Percentiles rank a stretch among this genome's conserved stretches.
Evolutionary conservation across 2,113 vertebrate species (phyloP).

Genomic region (Mustela lutreola): DNA sequence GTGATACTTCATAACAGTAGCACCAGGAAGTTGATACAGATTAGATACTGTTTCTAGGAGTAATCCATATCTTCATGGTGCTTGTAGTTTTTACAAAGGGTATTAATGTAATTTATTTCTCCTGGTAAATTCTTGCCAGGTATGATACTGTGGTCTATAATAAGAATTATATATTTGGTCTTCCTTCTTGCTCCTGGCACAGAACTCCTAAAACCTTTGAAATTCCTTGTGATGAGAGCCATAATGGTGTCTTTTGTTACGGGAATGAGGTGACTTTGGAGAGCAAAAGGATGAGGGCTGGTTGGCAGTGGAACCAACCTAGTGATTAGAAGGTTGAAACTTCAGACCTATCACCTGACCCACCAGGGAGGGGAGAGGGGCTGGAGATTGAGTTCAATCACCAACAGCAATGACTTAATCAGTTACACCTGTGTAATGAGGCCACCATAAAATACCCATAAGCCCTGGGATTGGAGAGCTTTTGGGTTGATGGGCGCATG

Average conservation of each 20-base stretch:
- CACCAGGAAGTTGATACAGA: not conserved
- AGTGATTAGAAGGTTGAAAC: not conserved
- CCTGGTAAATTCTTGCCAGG: not conserved
- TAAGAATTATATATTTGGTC: not conserved
- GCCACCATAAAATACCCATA: not conserved
- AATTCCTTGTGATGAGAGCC: not conserved
- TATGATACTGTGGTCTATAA: not conserved
- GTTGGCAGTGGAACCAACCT: not conserved
- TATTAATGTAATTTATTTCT: not conserved
- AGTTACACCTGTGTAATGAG: not conserved
- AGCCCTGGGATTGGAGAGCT: not conserved
- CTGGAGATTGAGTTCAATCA: not conserved
- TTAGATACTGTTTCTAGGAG: not conserved
- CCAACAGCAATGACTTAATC: not conserved
- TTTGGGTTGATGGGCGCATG: not conserved
- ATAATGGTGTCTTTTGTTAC: not conserved
- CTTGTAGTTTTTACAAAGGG: not conserved
- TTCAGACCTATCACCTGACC: not conserved
- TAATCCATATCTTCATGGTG: not conserved
- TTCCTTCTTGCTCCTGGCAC: not conserved
- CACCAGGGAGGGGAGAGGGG: not conserved
- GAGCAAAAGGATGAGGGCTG: not conserved
- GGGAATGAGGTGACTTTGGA: not conserved
- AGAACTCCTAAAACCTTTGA: not conserved
- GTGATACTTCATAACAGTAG: not conserved